Evolutionary conservation across 2,888 invertebrate species (phyloP).

Genomic region (Taphrorychus bicolor): DNA sequence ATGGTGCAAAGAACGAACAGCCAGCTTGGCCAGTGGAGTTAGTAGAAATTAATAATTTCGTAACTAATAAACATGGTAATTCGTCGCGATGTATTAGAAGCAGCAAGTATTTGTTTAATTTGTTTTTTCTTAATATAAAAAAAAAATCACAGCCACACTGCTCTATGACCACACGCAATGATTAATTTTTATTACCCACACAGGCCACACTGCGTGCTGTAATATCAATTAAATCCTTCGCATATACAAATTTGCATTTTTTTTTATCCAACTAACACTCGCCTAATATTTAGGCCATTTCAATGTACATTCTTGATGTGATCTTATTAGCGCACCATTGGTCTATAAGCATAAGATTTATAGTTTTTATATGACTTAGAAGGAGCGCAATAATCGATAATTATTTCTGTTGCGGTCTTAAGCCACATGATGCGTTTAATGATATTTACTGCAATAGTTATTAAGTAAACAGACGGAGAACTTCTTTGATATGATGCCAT

Average conservation of each 20-base stretch:
- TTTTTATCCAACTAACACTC: conserved; percentile 27
- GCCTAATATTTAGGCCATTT: conserved; percentile 33
- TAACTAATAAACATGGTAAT: too few relatives aligned
- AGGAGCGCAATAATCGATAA: conserved; percentile 5
- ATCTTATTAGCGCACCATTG: conserved; percentile 16
- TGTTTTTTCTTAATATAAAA: too few relatives aligned
- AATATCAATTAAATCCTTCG: conserved; percentile 4
- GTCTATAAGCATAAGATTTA: conserved; percentile 24
- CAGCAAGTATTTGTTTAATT: too few relatives aligned
- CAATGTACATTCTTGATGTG: conserved; percentile 23
- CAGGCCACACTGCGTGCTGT: background rate
- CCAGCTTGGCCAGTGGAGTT: too few relatives aligned
- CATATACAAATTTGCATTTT: conserved; percentile 34
- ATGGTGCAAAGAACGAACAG: too few relatives aligned
- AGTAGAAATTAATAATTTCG: too few relatives aligned
- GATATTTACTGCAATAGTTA: background rate
- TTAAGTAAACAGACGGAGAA: background rate
- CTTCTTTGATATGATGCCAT: background rate
- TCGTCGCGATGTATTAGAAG: too few relatives aligned
- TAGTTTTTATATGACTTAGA: conserved; percentile 30
- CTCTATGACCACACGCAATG: too few relatives aligned
- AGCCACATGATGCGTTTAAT: background rate
- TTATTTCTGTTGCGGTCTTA: conserved; percentile 1
- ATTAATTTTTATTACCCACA: background rate
- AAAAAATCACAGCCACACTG: too few relatives aligned